Conservation (phyloP, 2,113 vertebrate species). For the Malurus elegans region DNA sequence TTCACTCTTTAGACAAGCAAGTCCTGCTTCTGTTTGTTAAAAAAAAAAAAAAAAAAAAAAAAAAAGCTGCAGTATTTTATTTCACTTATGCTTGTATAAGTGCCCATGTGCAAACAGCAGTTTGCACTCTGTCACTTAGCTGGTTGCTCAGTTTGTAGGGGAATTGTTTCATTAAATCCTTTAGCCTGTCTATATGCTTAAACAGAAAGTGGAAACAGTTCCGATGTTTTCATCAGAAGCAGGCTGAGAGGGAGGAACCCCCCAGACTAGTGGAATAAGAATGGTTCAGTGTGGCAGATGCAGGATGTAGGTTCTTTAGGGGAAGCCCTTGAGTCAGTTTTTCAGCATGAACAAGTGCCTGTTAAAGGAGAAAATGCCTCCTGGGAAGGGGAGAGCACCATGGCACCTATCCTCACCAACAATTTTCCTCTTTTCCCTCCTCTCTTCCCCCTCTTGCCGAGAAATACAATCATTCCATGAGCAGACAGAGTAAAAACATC, state of each 20-base stretch:
- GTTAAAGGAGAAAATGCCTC: not conserved
- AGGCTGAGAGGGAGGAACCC: not conserved
- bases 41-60: too few species aligned
- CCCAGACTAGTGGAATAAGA: not conserved
- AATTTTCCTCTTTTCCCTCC: rapidly evolving
- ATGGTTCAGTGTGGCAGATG: not conserved
- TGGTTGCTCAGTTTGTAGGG: not conserved
- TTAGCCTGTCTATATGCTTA: not conserved
- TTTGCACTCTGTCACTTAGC: not conserved
- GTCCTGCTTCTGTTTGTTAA: not conserved
- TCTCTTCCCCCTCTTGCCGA: not conserved
- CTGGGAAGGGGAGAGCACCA: not conserved
- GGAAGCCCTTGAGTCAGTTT: not conserved
- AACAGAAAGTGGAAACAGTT: not conserved
- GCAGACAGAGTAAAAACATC: not conserved
- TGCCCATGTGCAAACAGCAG: not conserved
- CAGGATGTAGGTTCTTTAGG: not conserved
- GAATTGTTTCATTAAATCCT: not conserved
- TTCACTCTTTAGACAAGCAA: not conserved
- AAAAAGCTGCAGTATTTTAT: not conserved
- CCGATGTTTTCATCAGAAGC: not conserved
- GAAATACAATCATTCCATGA: not conserved
- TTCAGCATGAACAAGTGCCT: not conserved
- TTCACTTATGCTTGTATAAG: not conserved
- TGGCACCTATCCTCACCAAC: not conserved